phyloP scores from a whole-genome alignment of 2,113 vertebrate species.

The Menura novaehollandiae region DNA sequence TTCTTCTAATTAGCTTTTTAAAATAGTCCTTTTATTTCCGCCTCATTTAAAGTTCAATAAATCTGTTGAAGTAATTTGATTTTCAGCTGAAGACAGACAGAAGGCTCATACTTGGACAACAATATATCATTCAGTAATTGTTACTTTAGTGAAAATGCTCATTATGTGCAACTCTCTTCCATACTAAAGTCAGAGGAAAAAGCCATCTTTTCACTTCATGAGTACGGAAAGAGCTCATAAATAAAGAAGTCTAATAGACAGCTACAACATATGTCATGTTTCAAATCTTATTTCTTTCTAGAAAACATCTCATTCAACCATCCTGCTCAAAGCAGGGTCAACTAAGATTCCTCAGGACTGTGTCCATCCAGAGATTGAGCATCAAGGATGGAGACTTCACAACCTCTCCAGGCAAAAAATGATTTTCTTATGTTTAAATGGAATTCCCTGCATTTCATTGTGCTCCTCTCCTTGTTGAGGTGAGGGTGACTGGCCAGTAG shows the following conservation, averaged over 20 bases:
- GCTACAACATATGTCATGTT: not conserved
- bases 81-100: not conserved
- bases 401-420: not conserved
- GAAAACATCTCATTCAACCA: not conserved
- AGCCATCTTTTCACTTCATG: not conserved
- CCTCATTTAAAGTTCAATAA: conserved; percentile 30
- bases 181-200: not conserved
- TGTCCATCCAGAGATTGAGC: not conserved
- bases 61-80: not conserved
- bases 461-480: not conserved
- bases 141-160: not conserved
- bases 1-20: not conserved
- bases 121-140: not conserved
- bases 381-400: not conserved
- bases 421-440: not conserved
- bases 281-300: not conserved
- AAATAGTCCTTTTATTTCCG: not conserved
- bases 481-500: not conserved
- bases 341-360: not conserved
- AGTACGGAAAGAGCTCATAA: not conserved
- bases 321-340: not conserved
- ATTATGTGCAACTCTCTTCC: not conserved
- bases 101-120: not conserved
- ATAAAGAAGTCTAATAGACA: not conserved
- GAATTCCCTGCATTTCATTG: not conserved